A percentile compares a stretch with the other conserved stretches of the same genome.
Evolutionary conservation across 2,888 invertebrate genomes (phyloP).

Genomic region (Barypeithes pellucidus): DNA sequence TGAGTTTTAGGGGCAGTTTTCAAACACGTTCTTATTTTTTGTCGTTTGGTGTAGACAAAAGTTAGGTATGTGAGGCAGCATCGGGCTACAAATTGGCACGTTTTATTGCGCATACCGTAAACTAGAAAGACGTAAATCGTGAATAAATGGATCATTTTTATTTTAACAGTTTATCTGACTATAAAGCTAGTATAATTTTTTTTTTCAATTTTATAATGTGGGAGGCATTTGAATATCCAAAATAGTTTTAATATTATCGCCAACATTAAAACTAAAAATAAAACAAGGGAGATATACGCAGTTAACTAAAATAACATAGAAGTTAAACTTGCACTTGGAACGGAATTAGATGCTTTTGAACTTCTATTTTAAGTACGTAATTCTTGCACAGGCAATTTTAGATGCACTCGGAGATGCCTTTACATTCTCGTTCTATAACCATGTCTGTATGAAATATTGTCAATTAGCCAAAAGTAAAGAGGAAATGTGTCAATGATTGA

Average conservation of each 20-base stretch:
- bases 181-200: constrained; percentile 23
- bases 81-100: too few relatives aligned
- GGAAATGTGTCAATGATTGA: too few relatives aligned
- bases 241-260: constrained; percentile 59
- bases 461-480: too few relatives aligned
- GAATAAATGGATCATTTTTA: constrained; percentile 24
- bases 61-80: too few relatives aligned
- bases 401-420: neutral
- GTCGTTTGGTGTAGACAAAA: too few relatives aligned
- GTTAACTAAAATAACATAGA: constrained; percentile 47
- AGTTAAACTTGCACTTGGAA: constrained; percentile 51
- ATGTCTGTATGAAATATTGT: too few relatives aligned
- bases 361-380: constrained; percentile 24
- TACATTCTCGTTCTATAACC: neutral
- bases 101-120: neutral
- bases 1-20: too few relatives aligned
- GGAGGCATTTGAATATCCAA: constrained; percentile 57
- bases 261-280: constrained; percentile 54
- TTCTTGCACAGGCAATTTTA: neutral
- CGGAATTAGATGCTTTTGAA: constrained; percentile 34
- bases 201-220: constrained; percentile 49
- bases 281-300: constrained; percentile 46
- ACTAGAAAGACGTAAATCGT: constrained; percentile 5
- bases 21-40: too few relatives aligned
- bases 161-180: constrained; percentile 24